Percentiles rank a stretch among this genome's conserved stretches.
These are phyloP conservation scores for Drosophila bunnanda DNA, from an alignment of 2,888 invertebrate genomes.

Conservation along the genomic window DNA sequence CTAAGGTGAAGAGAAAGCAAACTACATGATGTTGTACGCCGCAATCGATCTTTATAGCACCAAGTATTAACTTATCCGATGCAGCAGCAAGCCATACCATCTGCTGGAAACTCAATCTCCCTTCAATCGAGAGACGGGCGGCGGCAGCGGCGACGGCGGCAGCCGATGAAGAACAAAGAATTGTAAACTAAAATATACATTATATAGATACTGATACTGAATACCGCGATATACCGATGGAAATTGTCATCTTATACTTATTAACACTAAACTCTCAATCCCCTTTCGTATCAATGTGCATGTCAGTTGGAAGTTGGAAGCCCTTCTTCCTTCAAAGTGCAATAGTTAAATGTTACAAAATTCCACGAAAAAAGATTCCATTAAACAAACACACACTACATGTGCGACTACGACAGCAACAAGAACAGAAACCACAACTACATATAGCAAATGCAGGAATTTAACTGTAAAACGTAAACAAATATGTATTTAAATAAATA, in stretches of 20 bases:
- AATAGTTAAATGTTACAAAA: conserved; percentile 78
- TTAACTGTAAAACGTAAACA: conserved; percentile 72
- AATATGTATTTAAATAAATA: conserved; percentile 77
- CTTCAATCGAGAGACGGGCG: conserved; percentile 13
- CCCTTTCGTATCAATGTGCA: conserved; percentile 45
- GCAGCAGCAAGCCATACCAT: conserved; percentile 59
- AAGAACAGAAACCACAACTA: conserved; percentile 60
- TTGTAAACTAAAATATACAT: conserved; percentile 53
- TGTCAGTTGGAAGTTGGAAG: conserved; percentile 52
- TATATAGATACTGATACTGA: conserved; percentile 56
- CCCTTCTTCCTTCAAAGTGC: conserved; percentile 56
- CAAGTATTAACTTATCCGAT: conserved; percentile 70
- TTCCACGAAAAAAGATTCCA: conserved; percentile 66
- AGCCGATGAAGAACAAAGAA: conserved; percentile 45
- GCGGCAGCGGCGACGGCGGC: background rate
- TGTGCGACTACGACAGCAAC: conserved; percentile 42
- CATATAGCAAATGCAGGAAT: conserved; percentile 79
- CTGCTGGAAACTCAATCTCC: conserved; percentile 51
- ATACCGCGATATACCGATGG: conserved; percentile 49
- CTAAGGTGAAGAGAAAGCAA: conserved; percentile 36
- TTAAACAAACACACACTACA: conserved; percentile 29
- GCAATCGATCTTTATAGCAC: conserved; percentile 42
- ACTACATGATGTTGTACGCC: conserved; percentile 45
- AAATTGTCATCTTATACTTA: conserved; percentile 49
- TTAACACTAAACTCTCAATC: conserved; percentile 48